These are phyloP conservation scores for Sternarchorhynchus goeldii DNA, from an alignment of 2,797 vertebrate genomes.

Conservation along the genomic window DNA sequence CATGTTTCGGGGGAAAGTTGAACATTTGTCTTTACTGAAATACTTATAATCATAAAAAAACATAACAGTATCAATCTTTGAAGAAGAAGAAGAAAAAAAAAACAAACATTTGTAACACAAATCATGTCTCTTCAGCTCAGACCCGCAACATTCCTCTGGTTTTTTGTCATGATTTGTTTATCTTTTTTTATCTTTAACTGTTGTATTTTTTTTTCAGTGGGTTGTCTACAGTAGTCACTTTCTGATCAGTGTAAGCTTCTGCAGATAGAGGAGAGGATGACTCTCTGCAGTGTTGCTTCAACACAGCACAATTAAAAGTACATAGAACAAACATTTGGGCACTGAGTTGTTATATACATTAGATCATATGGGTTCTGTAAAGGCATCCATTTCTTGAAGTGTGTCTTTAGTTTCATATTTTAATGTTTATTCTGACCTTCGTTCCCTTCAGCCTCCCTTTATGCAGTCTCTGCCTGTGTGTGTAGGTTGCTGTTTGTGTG, in stretches of 20 bases:
- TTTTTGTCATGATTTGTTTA: constrained; percentile 47
- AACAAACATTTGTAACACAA: constrained; percentile 65
- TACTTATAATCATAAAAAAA: constrained; percentile 83
- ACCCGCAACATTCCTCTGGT: constrained; percentile 75
- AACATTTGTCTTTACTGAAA: constrained; percentile 76
- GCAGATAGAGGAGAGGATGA: constrained; percentile 71
- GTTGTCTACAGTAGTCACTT: constrained; percentile 70
- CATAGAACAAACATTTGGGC: constrained; percentile 89
- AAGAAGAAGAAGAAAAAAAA: constrained; percentile 65
- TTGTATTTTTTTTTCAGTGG: constrained; percentile 53
- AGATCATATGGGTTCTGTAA: constrained; percentile 83
- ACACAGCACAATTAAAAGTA: constrained; percentile 84
- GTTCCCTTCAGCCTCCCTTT: constrained; percentile 57
- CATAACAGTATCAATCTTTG: constrained; percentile 80
- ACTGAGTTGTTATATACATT: constrained; percentile 91
- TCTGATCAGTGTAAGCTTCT: constrained; percentile 75
- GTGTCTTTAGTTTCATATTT: constrained; percentile 69
- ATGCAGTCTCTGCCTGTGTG: constrained; percentile 71
- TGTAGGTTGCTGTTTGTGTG: constrained; percentile 76
- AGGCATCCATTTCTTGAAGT: constrained; percentile 90
- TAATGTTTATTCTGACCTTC: constrained; percentile 66
- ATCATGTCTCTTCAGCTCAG: constrained; percentile 65
- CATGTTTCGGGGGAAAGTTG: constrained; percentile 65
- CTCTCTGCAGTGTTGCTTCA: constrained; percentile 80
- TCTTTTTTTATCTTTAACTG: constrained; percentile 47